Conservation (phyloP, 2,797 vertebrate species). For the Sus cebifrons region DNA sequence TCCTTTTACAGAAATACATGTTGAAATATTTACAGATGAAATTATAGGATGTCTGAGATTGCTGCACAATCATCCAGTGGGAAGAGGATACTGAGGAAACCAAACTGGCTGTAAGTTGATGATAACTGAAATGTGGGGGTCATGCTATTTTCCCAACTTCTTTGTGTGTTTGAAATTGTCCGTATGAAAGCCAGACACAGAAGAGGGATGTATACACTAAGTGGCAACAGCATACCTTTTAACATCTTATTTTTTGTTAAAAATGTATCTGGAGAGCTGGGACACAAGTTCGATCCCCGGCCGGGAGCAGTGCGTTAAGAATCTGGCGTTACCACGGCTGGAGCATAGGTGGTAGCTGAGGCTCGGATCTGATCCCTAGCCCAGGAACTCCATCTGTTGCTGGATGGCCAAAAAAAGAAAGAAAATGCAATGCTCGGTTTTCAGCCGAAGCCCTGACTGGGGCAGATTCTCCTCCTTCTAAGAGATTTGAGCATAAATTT, state of each 20-base stretch:
- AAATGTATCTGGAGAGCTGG: background rate
- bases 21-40: constrained; percentile 37
- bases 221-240: background rate
- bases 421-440: background rate
- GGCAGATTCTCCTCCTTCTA: background rate
- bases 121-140: background rate
- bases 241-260: background rate
- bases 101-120: background rate
- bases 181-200: background rate
- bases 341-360: too few species aligned
- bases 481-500: background rate
- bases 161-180: background rate
- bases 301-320: too few species aligned
- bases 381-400: too few species aligned
- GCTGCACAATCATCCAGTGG: background rate
- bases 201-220: background rate
- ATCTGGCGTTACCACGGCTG: too few species aligned
- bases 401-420: too few species aligned
- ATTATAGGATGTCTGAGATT: background rate
- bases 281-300: too few species aligned
- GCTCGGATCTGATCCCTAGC: too few species aligned
- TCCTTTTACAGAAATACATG: background rate
- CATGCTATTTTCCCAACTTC: background rate
- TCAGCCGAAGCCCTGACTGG: background rate
- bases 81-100: background rate